Evolutionary conservation across 2,113 vertebrate genomes (phyloP).

Genomic region (Colaptes auratus): DNA sequence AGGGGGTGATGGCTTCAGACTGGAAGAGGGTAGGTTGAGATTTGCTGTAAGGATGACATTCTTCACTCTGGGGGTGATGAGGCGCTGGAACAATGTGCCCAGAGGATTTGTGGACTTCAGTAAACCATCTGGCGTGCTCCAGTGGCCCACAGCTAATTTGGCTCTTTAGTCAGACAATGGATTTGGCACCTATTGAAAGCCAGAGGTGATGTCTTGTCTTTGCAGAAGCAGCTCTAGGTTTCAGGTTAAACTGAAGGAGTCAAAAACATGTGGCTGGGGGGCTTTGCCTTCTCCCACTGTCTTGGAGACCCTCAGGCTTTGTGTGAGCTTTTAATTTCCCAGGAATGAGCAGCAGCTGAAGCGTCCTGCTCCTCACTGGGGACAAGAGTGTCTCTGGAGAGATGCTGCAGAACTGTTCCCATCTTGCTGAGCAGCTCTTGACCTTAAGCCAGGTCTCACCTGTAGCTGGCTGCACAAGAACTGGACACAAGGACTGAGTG

Average conservation of each 20-base stretch:
- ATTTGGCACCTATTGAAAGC: neutral
- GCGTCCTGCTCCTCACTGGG: neutral
- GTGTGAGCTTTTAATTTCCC: neutral
- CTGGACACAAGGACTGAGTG: neutral
- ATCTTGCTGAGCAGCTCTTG: neutral
- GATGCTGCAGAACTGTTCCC: neutral
- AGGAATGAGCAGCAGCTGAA: neutral
- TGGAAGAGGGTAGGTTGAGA: neutral
- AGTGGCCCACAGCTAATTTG: neutral
- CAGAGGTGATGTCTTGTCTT: neutral
- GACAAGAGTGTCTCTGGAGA: neutral
- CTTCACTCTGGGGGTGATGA: neutral
- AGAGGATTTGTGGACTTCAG: neutral
- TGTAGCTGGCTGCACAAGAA: neutral
- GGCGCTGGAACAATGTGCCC: neutral
- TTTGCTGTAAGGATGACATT: neutral
- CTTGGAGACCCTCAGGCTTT: neutral
- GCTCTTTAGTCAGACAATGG: neutral
- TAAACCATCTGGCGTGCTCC: neutral
- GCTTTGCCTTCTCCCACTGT: accelerated
- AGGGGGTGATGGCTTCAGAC: neutral
- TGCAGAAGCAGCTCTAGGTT: neutral
- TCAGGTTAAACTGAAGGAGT: neutral
- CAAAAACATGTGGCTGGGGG: neutral
- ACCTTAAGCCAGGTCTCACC: neutral